Evolutionary conservation across 2,888 invertebrate species (phyloP), one percentile per base, ranked within the genome.

Genomic region (Drosophila siamana): DNA sequence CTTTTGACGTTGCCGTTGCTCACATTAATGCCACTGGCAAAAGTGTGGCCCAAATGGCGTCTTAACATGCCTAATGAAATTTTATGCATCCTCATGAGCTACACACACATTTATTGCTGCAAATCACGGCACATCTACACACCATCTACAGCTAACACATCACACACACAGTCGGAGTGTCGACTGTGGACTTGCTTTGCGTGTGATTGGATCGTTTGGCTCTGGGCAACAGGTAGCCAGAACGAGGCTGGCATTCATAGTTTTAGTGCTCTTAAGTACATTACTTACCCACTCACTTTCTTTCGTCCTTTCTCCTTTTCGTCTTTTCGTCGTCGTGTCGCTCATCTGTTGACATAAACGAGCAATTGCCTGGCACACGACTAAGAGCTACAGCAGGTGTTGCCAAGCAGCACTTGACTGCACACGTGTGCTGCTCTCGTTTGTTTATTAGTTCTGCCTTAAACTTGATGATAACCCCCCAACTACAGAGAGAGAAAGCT

Each of bases 1-100:
- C 36, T 28, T 28, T 28, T 9, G 8, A n/a, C 13, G 1, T 36
- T 7, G 11, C 11, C 33, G 11, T 1, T 33, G 41, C 9, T 28
- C 44, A 15, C 22, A 38, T 11, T 33, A 33, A 33, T 33, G n/a
- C 33, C 33, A 33, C 4, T n/a, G 33, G 36, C 36, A 19, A 30
- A 47, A 55, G 56, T 66, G 73, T 57, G 63, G 52, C 55, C 51
- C 56, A 75, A 87, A 87, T 87, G 80, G 85, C 83, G 68, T 60
- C 73, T 71, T 79, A 81, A 78, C 79, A 81, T 68, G 84, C 70
- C 78, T 87, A 89, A 88, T 88, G 79, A 89, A 88, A 88, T 89
- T 87, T 87, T 80, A 89, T 88, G 86, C 77, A 71, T 62, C 66
- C 74, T 88, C 86, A 82, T 80, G 69, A 77, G 76, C 65, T 59